Evolutionary conservation across 2,113 vertebrate species (phyloP).

Genomic region (Sorex fumeus): DNA sequence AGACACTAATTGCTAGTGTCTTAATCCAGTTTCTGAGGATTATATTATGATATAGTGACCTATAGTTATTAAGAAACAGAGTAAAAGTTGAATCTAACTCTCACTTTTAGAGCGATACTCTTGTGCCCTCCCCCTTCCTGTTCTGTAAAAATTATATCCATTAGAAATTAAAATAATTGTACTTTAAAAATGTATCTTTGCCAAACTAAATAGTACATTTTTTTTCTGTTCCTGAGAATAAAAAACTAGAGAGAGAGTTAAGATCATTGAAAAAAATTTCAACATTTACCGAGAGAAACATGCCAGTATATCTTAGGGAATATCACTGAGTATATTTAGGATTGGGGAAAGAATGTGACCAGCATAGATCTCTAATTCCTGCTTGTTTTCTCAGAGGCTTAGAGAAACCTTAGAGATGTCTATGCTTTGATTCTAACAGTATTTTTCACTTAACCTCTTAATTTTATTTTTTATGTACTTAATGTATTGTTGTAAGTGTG

Average conservation of each 20-base stretch:
- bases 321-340: neutral
- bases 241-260: neutral
- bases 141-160: neutral
- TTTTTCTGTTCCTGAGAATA: conserved; percentile 13
- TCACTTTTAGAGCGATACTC: neutral
- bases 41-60: neutral
- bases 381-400: neutral
- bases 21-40: neutral
- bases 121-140: accelerated
- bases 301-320: neutral
- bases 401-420: neutral
- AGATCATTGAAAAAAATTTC: neutral
- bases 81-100: neutral
- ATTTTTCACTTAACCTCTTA: neutral
- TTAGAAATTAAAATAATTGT: conserved; percentile 33
- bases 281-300: neutral
- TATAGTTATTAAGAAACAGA: conserved; percentile 5
- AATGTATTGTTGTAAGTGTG: neutral
- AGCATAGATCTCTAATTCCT: neutral
- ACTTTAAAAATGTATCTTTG: neutral
- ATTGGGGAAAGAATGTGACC: conserved; percentile 38
- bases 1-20: neutral
- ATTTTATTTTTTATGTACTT: neutral
- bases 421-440: conserved; percentile 35
- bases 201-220: neutral